These are phyloP conservation scores for Zapornia atra DNA, from an alignment of 2,113 vertebrate species.

Conservation along the genomic window DNA sequence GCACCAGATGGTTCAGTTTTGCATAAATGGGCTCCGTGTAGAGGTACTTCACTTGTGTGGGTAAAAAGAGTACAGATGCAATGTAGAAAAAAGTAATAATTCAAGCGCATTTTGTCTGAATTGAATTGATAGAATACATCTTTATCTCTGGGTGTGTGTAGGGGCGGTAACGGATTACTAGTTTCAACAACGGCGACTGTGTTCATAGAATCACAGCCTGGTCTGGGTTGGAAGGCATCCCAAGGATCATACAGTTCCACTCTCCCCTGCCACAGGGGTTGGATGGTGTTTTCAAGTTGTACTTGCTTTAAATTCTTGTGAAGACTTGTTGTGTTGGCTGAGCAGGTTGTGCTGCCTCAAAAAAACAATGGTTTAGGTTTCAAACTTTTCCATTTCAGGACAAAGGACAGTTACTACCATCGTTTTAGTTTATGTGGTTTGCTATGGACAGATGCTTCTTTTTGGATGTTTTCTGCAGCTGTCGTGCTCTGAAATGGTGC, in stretches of 20 bases:
- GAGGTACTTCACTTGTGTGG: neutral
- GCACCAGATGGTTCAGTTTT: neutral
- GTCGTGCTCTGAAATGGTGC: neutral
- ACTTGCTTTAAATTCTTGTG: neutral
- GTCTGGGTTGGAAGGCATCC: too few species aligned
- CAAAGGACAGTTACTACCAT: neutral
- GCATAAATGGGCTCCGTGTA: neutral
- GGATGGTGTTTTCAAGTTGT: neutral
- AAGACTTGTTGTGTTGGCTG: neutral
- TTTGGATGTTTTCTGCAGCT: neutral
- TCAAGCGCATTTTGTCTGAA: neutral
- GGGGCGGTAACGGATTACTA: neutral
- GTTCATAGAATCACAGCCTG: too few species aligned
- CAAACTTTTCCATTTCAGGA: neutral
- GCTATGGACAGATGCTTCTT: neutral
- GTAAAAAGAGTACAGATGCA: neutral
- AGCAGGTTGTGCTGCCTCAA: neutral
- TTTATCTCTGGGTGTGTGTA: neutral
- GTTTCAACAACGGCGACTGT: neutral
- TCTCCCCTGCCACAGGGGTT: too few species aligned
- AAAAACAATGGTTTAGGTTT: neutral
- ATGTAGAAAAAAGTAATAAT: neutral
- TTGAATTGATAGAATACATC: neutral
- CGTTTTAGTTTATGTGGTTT: neutral
- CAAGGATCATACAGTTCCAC: too few species aligned